These are phyloP conservation scores for Molossus alvarezi DNA, from an alignment of 2,797 vertebrate genomes.

Conservation along the genomic window DNA sequence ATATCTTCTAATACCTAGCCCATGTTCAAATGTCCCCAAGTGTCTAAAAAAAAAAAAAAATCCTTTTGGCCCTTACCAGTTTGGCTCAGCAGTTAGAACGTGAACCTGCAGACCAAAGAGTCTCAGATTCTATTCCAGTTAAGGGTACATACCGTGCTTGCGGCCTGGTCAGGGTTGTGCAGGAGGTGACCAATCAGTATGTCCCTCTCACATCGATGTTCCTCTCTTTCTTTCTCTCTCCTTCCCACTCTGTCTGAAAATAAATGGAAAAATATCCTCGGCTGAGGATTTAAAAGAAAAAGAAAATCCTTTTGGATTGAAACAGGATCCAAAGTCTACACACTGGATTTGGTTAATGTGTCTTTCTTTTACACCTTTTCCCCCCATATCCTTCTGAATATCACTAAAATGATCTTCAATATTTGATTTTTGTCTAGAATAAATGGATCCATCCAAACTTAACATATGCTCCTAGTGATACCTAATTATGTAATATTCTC, in stretches of 20 bases:
- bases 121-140: too few species aligned
- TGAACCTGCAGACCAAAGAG: too few species aligned
- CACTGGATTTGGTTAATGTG: not conserved
- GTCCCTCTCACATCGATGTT: too few species aligned
- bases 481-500: conserved; percentile 54
- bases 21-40: not conserved
- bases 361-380: conserved; percentile 56
- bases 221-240: too few species aligned
- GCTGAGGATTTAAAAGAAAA: not conserved
- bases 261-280: too few species aligned
- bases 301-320: not conserved
- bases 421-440: conserved; percentile 63
- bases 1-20: not conserved
- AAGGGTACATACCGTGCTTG: too few species aligned
- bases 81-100: too few species aligned
- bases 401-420: conserved; percentile 22
- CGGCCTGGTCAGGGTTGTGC: too few species aligned
- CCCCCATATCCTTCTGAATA: not conserved
- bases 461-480: conserved; percentile 40
- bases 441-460: conserved; percentile 32
- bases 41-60: not conserved
- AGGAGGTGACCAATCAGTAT: too few species aligned
- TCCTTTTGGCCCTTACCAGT: not conserved
- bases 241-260: too few species aligned
- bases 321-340: conserved; percentile 27